Evolutionary conservation across 2,797 vertebrate species (phyloP), one percentile per base, ranked within the genome.

Genomic region (Tarsius wallacei): DNA sequence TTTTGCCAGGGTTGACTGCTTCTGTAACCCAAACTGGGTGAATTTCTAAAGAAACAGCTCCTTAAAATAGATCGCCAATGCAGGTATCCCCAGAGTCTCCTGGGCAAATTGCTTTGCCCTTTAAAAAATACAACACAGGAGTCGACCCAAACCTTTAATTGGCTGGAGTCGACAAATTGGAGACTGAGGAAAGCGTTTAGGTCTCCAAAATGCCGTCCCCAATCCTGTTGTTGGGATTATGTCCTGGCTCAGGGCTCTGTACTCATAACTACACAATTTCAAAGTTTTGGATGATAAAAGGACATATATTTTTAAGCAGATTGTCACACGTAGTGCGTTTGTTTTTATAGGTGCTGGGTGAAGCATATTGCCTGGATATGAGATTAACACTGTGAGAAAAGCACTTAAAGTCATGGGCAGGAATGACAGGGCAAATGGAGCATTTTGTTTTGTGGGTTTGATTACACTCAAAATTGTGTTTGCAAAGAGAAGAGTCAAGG

Each of bases 61-160:
- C 91, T 97, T 95, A 82, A 97, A 97, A 91, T 84, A 94, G 47
- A 88, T 5, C 36, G 49, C 59, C 10, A 84, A 94, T 77, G 1
- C 13, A 78, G 93, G 63, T 88, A 95, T 82, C 24, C 19, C 17
- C 19, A 31, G 21, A 31, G 31, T 91, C 61, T 90, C 63, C 47
- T 89, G 59, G 71, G n/a, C 9, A 84, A 93, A 95, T 70, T 22
- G 87, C 42, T 63, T 33, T 76, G 80, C 42, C 47, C 73, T 87
- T 93, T 91, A 87, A 76, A 91, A 87, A 95, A 89, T 55, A 42
- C 51, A 84, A 24, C 71, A 53, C 76, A 87, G 53, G 26, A 74
- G 49, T 94, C 61, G 95, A 93, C 14, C 49, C 47, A 96, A 83
- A 42, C 55, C 53, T 88, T 87, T 96, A 87, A 90, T 57, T 90